These are phyloP conservation scores for Antheraea pernyi DNA, from an alignment of 1,140 invertebrate genomes.

Conservation along the genomic window DNA sequence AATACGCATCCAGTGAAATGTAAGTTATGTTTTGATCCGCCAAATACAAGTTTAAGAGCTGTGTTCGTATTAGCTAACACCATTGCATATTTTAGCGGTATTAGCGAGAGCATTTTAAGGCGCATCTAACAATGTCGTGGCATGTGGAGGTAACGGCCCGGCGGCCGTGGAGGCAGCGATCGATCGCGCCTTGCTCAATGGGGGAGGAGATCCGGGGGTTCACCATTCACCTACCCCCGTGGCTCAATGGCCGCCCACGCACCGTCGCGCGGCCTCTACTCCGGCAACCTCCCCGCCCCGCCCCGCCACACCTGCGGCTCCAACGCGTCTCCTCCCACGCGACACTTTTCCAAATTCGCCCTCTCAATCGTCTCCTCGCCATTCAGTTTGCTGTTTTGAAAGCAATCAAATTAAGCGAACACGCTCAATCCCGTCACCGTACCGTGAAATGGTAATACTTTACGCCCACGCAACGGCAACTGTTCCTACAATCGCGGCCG, in stretches of 20 bases:
- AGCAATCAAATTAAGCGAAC: conserved; percentile 49
- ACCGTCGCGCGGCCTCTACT: conserved; percentile 22
- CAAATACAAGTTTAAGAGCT: too few relatives aligned
- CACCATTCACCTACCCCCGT: conserved; percentile 70
- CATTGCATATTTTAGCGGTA: background rate
- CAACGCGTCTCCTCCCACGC: conserved; percentile 64
- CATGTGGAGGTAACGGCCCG: conserved; percentile 18
- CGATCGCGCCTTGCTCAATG: conserved; percentile 50
- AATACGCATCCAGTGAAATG: background rate
- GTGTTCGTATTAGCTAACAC: too few relatives aligned
- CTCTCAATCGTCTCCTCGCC: conserved; percentile 57
- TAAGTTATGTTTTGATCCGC: background rate
- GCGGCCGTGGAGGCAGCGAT: conserved; percentile 37
- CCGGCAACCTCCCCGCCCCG: conserved; percentile 20
- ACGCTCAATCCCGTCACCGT: conserved; percentile 2
- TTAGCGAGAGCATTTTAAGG: conserved; percentile 2
- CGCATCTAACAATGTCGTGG: conserved; percentile 17
- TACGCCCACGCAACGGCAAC: background rate
- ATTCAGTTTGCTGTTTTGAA: conserved; percentile 61
- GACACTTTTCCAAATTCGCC: conserved; percentile 58
- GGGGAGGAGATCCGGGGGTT: conserved; percentile 46
- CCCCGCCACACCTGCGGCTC: conserved; percentile 37
- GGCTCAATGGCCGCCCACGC: conserved; percentile 72
- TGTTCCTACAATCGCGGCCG: background rate
- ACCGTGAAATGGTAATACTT: background rate